Base-by-base conservation (phyloP, 2,113 vertebrate genomes). In the Archocentrus centrarchus region DNA sequence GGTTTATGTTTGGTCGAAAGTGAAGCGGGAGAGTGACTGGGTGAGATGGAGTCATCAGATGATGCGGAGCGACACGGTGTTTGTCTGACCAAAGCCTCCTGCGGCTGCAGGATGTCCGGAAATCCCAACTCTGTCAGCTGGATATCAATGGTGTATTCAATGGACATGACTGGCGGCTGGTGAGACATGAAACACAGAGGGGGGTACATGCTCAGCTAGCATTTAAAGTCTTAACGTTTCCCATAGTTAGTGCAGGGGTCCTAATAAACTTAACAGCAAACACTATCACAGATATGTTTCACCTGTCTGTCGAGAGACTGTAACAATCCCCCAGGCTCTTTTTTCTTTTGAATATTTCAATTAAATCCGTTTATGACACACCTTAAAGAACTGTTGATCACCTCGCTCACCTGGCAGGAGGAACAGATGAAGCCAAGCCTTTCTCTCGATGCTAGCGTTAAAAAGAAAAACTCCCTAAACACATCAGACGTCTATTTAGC, bases 51-150 rank as follows among this genome's bases (percentile, higher is more conserved):
- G 18, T 73, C 35, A 6, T 62, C 77, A 22, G 63, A 44, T 13
- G 85, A 75, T 6, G 83, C 13, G 73, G 86, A 59, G 37, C 17
- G 35, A 13, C 59, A 91, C 2, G 82, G 73, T 5, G 78, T 73
- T 22, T 90, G 88, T n/a, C 88, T 87, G 5, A 32, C 77, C 0
- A 81, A 79, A 2, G 80, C 81, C 18, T 92, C 85, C 57, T 47
- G 64, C 2, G 83, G 17, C 57, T 86, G 32, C 18, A 93, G 76
- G 77, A 95, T 47, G 61, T 91, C 86, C 2, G 93, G 92, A 75
- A 95, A 96, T 1, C 95, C 95, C 89, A 96, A 13, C 83, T 96
- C 95, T 20, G 94, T 95, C 3, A 96, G 92, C 91, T 95, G 95
- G 83, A 96, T 95, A 37, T 96, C 96, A 14, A 96, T 94, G 8